Conservation (phyloP, 2,797 vertebrate genomes). For the Chelon auratus region DNA sequence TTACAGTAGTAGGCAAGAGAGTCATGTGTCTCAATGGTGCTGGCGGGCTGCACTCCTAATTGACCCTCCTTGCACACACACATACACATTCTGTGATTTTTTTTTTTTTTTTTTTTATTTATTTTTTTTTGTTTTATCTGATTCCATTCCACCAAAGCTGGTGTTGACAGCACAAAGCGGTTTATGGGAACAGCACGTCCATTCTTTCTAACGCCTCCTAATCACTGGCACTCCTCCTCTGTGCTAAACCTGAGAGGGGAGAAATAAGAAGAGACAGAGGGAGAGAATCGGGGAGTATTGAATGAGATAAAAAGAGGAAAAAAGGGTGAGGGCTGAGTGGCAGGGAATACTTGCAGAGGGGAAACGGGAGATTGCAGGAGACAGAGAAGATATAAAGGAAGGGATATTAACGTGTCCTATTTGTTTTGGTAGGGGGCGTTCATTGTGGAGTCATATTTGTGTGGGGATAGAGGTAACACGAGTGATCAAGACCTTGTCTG, state of each 20-base stretch:
- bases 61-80: conserved; percentile 52
- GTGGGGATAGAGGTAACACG: conserved; percentile 19
- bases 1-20: conserved; percentile 84
- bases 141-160: conserved; percentile 94
- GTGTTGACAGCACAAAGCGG: conserved; percentile 97
- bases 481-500: conserved; percentile 73
- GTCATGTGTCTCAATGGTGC: conserved; percentile 91
- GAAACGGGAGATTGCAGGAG: conserved; percentile 36
- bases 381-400: conserved; percentile 47
- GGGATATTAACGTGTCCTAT: conserved; percentile 57
- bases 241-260: conserved; percentile 70
- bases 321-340: conserved; percentile 30
- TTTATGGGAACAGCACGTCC: conserved; percentile 93
- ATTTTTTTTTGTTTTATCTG: conserved; percentile 88
- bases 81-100: conserved; percentile 74
- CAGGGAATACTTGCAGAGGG: conserved; percentile 47
- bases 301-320: conserved; percentile 40
- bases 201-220: conserved; percentile 91
- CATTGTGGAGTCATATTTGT: conserved; percentile 51
- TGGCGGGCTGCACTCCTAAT: conserved; percentile 76
- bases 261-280: conserved; percentile 68
- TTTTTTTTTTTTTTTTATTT: conserved; percentile 61
- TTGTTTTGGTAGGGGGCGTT: conserved; percentile 51
- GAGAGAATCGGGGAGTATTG: conserved; percentile 58
- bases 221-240: conserved; percentile 78